Conservation (phyloP, 2,113 vertebrate genomes). For the Solea solea region DNA sequence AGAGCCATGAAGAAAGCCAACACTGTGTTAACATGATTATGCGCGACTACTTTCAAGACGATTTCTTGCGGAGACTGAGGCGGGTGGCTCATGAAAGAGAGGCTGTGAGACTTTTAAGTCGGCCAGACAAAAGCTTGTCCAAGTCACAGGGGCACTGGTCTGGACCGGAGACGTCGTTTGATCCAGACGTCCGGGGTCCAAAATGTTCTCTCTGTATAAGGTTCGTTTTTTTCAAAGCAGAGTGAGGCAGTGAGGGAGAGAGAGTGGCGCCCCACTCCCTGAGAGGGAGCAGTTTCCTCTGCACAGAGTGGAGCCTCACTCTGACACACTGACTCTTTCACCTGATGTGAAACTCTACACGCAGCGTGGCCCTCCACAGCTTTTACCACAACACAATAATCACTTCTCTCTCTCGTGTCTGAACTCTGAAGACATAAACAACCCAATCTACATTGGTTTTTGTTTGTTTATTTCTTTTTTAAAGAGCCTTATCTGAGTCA, state of each 20-base stretch:
- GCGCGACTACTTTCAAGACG: slow-evolving; percentile 29
- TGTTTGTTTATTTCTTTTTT: not conserved
- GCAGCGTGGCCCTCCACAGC: slow-evolving; percentile 4
- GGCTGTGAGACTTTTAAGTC: slow-evolving; percentile 7
- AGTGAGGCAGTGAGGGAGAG: slow-evolving; percentile 13
- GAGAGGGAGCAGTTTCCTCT: slow-evolving; percentile 36
- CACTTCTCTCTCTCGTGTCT: slow-evolving; percentile 11
- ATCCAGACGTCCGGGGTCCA: slow-evolving; percentile 12
- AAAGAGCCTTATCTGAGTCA: slow-evolving; percentile 10
- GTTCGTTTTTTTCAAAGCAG: slow-evolving; percentile 20
- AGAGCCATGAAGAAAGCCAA: slow-evolving; percentile 3
- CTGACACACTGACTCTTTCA: slow-evolving; percentile 62
- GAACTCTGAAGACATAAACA: slow-evolving; percentile 16
- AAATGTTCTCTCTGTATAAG: slow-evolving; percentile 16
- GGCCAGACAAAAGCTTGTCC: slow-evolving; percentile 19
- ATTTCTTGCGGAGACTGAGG: slow-evolving; percentile 39
- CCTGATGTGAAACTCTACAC: slow-evolving; percentile 54
- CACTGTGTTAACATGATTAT: slow-evolving; percentile 18
- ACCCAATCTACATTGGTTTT: slow-evolving; percentile 21
- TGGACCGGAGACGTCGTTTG: slow-evolving; percentile 33
- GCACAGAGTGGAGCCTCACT: slow-evolving; percentile 9
- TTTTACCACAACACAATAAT: slow-evolving; percentile 47
- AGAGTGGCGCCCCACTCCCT: slow-evolving; percentile 2
- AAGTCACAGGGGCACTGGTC: slow-evolving; percentile 31
- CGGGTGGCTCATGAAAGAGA: slow-evolving; percentile 38